Base-by-base conservation (phyloP, 1,140 invertebrate genomes). In the Myzus persicae region DNA sequence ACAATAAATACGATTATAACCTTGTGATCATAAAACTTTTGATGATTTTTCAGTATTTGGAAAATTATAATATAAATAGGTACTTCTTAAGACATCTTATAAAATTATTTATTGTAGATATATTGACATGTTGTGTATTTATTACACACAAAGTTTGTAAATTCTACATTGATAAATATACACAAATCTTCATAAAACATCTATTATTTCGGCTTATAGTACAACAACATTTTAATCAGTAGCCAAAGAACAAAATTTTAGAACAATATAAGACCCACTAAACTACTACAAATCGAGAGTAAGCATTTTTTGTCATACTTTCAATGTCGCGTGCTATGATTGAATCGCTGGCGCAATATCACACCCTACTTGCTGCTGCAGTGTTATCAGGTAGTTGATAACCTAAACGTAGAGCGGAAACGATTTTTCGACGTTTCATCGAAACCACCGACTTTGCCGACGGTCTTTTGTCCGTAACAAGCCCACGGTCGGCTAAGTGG, bases 401-500 rank as follows among this genome's bases (percentile, higher is more conserved):
- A 76, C 59, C n/a, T 76, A n/a, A 76, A 76, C 59, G n/a, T n/a
- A 18, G 36, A 24, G 46, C 36, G 46, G 46, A 51, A 89, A 89
- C 46, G n/a, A 89, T 89, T 24, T 89, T 89, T 51, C 26, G 7
- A 46, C 46, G 26, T 51, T 51, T 89, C n/a, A 36, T 51, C 40
- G 22, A 26, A 82, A 40, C 84, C 31, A 4, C 42, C 42, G 59
- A 67, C 59, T n/a, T n/a, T 9, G 24, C 42, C 87, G 46, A 22
- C 42, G 87, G 36, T 89, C 46, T 89, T 89, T 89, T 89, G 46
- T 89, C 46, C 40, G 54, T 59, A 90, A 90, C 26, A 46, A 88
- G 44, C n/a, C 38, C 36, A 36, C 38, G 36, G 38, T 26, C 36
- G 36, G 76, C 36, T 84, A 92, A 92, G 81, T 92, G 67, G 44